Evolutionary conservation across 92 coral and sea anemone genomes (phyloP).

Genomic region (Palythoa heliodiscus): DNA sequence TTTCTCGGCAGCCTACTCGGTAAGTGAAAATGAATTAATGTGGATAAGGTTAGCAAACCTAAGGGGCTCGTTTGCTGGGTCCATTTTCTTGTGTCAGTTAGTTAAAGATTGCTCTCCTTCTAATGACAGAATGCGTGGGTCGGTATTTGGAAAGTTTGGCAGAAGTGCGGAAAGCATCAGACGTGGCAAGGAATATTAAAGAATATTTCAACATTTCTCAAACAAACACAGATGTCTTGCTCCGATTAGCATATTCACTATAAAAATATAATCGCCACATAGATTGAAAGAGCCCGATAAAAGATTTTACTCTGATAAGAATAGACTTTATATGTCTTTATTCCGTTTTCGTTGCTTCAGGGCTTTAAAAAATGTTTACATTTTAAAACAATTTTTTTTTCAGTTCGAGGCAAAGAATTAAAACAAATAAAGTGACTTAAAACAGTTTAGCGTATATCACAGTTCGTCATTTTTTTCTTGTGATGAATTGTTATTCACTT

Average conservation of each 20-base stretch:
- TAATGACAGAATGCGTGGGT: conserved; percentile 63
- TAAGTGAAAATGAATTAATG: conserved; percentile 2
- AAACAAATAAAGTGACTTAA: background rate
- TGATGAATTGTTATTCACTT: too few relatives aligned
- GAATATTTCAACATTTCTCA: conserved; percentile 42
- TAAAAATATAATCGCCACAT: conserved; percentile 21
- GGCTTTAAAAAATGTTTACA: background rate
- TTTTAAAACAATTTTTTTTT: background rate
- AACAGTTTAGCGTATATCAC: too few relatives aligned
- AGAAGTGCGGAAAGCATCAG: conserved; percentile 26
- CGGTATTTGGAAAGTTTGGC: conserved; percentile 38
- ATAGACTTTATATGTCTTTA: background rate
- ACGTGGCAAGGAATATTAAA: conserved; percentile 23
- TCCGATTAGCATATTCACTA: conserved; percentile 38
- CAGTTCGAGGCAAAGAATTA: background rate
- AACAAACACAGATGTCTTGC: conserved; percentile 39
- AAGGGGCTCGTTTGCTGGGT: background rate
- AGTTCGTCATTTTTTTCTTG: too few relatives aligned
- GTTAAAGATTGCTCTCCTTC: background rate
- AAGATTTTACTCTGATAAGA: background rate
- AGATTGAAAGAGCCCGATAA: conserved; percentile 20
- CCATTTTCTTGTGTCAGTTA: conserved; percentile 18
- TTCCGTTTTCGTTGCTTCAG: background rate
- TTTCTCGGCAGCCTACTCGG: background rate
- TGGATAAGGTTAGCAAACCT: background rate